phyloP scores from a whole-genome alignment of 2,888 invertebrate genomes.

The Cryptops parisi region DNA sequence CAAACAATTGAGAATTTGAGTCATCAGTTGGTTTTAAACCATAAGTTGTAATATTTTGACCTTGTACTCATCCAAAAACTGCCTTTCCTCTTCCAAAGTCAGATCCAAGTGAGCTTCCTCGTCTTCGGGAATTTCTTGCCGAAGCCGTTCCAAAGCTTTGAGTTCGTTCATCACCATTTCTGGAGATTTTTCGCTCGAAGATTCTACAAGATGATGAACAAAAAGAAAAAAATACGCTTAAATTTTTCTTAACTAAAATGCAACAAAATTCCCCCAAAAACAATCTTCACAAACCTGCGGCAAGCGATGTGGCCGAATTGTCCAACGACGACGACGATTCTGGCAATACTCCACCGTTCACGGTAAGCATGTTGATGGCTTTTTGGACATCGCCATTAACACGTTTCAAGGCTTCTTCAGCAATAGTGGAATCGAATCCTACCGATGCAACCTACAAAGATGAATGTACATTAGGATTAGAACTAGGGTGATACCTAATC shows the following conservation, averaged over 20 bases:
- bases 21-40: no score
- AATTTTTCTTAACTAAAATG: background rate
- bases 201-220: background rate
- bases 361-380: constrained; percentile 45
- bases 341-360: constrained; percentile 19
- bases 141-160: constrained; percentile 45
- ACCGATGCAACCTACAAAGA: constrained; percentile 44
- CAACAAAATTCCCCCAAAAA: no score
- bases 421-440: constrained; percentile 44
- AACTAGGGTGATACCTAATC: no score
- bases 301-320: no score
- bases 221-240: no score
- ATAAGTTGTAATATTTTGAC: background rate
- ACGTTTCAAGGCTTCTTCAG: constrained; percentile 40
- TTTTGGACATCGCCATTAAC: constrained; percentile 40
- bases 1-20: no score
- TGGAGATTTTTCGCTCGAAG: background rate
- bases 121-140: constrained; percentile 40
- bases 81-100: constrained; percentile 50
- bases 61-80: constrained; percentile 47
- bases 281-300: no score
- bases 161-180: background rate
- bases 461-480: no score
- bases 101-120: constrained; percentile 63
- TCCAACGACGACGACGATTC: no score